Conservation (phyloP, 2,797 vertebrate species). For the Myotis vivesi region DNA sequence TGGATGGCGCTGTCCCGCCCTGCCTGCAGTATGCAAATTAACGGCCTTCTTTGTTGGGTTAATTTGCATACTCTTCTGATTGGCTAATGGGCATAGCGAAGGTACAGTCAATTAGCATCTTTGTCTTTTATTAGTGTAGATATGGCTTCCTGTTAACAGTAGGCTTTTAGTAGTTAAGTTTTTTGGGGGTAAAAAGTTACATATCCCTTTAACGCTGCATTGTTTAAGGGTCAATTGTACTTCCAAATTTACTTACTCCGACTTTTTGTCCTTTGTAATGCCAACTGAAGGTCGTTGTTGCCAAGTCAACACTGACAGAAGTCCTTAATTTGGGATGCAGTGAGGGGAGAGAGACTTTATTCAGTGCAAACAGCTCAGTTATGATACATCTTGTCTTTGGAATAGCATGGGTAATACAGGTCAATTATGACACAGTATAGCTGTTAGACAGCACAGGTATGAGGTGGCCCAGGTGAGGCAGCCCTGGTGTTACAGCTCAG, state of each 20-base stretch:
- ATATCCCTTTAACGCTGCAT: too few relatives aligned
- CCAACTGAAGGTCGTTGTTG: neutral
- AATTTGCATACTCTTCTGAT: too few relatives aligned
- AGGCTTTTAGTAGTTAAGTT: neutral
- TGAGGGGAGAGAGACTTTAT: neutral
- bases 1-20: too few relatives aligned
- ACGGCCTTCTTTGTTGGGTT: too few relatives aligned
- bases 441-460: neutral
- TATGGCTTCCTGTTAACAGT: neutral
- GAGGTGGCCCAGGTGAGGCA: neutral
- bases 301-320: neutral
- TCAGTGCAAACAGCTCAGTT: neutral
- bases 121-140: too few relatives aligned
- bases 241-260: neutral
- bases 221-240: neutral
- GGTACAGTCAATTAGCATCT: too few relatives aligned
- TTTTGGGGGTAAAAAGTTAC: neutral
- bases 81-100: too few relatives aligned
- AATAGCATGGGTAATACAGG: neutral
- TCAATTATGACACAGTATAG: neutral
- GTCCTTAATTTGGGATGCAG: neutral
- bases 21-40: too few relatives aligned
- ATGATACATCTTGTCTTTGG: neutral
- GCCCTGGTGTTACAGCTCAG: neutral
- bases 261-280: neutral